Conservation (phyloP, 2,797 vertebrate genomes). For the Rhabdomys pumilio region DNA sequence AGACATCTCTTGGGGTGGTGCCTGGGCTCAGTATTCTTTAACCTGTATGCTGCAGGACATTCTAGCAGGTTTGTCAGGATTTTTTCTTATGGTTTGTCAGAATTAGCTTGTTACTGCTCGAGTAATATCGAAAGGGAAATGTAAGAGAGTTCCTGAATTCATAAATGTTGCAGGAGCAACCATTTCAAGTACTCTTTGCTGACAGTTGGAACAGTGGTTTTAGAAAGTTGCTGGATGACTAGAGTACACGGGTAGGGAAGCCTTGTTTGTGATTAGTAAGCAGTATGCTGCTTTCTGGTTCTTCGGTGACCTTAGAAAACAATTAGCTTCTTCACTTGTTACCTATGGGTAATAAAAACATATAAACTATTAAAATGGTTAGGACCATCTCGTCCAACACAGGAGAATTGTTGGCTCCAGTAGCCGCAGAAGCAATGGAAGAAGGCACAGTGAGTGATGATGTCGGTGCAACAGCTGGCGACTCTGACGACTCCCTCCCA, state of each 20-base stretch:
- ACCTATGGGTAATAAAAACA: conserved; percentile 3
- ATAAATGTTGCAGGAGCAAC: background rate
- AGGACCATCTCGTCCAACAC: conserved; percentile 16
- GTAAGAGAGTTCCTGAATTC: background rate
- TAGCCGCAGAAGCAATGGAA: conserved; percentile 95
- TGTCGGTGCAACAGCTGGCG: conserved; percentile 93
- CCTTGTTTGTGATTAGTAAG: background rate
- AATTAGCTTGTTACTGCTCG: conserved; percentile 21
- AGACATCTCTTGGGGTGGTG: conserved; percentile 99
- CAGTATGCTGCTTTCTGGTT: background rate
- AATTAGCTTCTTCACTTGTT: conserved; percentile 38
- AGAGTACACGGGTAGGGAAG: background rate
- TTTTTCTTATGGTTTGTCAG: background rate
- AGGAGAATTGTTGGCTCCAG: conserved; percentile 96
- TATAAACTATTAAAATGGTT: conserved; percentile 61
- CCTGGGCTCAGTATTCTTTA: conserved; percentile 99
- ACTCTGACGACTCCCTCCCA: conserved; percentile 94
- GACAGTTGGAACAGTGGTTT: background rate
- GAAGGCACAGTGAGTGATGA: conserved; percentile 94
- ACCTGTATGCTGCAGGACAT: conserved; percentile 99
- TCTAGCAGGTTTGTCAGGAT: conserved; percentile 93
- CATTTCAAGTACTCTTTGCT: conserved; percentile 40
- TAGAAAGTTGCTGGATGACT: background rate
- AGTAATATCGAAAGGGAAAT: conserved; percentile 30
- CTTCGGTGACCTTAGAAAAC: conserved; percentile 31